Base-by-base conservation (phyloP, 1,140 invertebrate species). In the Platyscapa corneri region DNA sequence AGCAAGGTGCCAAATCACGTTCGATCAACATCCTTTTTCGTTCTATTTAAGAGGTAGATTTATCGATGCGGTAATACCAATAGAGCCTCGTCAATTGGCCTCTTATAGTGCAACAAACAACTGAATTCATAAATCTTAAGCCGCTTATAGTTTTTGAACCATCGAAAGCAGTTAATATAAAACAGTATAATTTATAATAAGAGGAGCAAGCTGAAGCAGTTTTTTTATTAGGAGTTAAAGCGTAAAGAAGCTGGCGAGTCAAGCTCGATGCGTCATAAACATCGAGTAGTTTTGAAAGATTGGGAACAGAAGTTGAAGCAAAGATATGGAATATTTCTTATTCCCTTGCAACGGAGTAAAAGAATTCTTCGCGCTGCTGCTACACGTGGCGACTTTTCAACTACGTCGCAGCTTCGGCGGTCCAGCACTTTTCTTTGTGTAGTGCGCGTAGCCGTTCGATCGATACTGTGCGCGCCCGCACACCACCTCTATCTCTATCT, bases 301-400 rank as follows among this genome's bases (percentile, higher is more conserved):
- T 3, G 37, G 27, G 30, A 16, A 42, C 39, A 42, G 6, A 32
- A n/a, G 67, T 2, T 46, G 23, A 23, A 49, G 34, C 34, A 37
- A 8, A 27, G 67, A 74, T 49, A 64, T 67, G 65, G 65, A 30
- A 67, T 32, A 34, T 67, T 32, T 1, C 30, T 67, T 32, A 67
- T 67, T 67, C 30, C 65, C 30, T 67, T 67, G 12, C 34, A 30
- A 72, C 27, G 34, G 67, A 30, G 34, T 23, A 34, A 39, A 34
- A 34, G 34, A 72, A 30, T 39, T 37, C 67, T 30, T 20, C 18
- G 23, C 67, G 30, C 42, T 30, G 64, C 46, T 78, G 53, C n/a
- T n/a, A n/a, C 79, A 70, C 64, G 79, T 60, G 67, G 81, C 42
- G 76, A 56, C 82, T 77, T 78, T 77, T 67, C 82, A 67, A 60